Conservation (phyloP, 2,797 vertebrate genomes). For the Trachops cirrhosus region DNA sequence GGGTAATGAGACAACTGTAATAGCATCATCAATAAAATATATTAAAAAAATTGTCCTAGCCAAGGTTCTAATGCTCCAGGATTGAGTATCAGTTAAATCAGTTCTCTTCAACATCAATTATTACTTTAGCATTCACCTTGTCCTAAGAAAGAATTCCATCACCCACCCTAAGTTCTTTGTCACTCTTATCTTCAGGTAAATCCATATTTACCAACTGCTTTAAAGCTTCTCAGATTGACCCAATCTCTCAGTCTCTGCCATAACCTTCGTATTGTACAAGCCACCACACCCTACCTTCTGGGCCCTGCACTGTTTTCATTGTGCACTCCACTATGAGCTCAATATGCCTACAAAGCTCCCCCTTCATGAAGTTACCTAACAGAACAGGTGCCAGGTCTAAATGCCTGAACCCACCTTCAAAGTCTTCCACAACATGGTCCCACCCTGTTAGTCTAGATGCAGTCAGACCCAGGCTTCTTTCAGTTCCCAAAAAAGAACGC, state of each 20-base stretch:
- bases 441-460: background rate
- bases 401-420: background rate
- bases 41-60: background rate
- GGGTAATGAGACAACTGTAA: no score
- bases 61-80: background rate
- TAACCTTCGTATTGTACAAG: background rate
- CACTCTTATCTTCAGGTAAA: background rate
- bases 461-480: background rate
- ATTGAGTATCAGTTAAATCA: background rate
- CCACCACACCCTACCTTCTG: no score
- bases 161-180: background rate
- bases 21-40: no score
- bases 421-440: background rate
- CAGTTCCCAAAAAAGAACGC: background rate
- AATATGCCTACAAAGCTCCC: background rate
- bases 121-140: background rate
- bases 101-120: background rate
- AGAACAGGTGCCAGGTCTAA: background rate
- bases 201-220: background rate
- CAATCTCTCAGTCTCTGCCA: background rate
- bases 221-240: background rate
- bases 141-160: background rate
- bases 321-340: background rate
- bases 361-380: background rate
- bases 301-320: background rate